Base-by-base conservation (phyloP, 2,888 invertebrate genomes). In the Bursaphelenchus okinawaensis region DNA sequence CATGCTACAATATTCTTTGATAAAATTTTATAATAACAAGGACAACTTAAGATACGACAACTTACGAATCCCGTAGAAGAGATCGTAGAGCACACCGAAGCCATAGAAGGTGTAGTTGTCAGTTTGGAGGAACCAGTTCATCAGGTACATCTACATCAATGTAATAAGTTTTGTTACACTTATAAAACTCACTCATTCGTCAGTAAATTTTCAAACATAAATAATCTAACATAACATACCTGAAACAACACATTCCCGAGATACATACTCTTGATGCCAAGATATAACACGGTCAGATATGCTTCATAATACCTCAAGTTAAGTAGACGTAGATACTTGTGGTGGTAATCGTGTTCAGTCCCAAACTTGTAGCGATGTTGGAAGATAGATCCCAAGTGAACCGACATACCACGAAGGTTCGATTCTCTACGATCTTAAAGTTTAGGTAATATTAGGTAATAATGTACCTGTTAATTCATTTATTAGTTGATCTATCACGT, bases 291-390 rank as follows among this genome's bases (percentile, higher is more conserved):
- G 1, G 79, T 80, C 55, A 82, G 66, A 63, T 82, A 82, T 16
- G 78, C 75, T 60, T 81, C 80, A 67, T 78, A 82, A 69, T 76
- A 82, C 19, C 82, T 78, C 9, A 79, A 66, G 56, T 82, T 82
- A 8, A 82, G 67, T 40, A 79, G 71, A 24, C 76, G 75, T 40
- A 78, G 70, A 12, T 77, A 67, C 56, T 75, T 70, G 69, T 72
- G 70, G 65, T 78, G 77, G 50, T 71, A 71, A 7, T 75, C 75
- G 67, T 76, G 75, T 9, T 62, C 65, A 20, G 68, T 71, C 24
- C 77, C 77, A 50, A 75, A 50, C 22, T 73, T 55, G 58, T 77
- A 81, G 7, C 81, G 63, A 62, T 82, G 82, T 55, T 74, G 68
- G 69, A 82, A 82, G 31, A 82, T 74, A 19, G 81, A 81, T 6